Evolutionary conservation across 2,888 invertebrate genomes (phyloP), one percentile per base, ranked within the genome.

Genomic region (Xylota segnis): DNA sequence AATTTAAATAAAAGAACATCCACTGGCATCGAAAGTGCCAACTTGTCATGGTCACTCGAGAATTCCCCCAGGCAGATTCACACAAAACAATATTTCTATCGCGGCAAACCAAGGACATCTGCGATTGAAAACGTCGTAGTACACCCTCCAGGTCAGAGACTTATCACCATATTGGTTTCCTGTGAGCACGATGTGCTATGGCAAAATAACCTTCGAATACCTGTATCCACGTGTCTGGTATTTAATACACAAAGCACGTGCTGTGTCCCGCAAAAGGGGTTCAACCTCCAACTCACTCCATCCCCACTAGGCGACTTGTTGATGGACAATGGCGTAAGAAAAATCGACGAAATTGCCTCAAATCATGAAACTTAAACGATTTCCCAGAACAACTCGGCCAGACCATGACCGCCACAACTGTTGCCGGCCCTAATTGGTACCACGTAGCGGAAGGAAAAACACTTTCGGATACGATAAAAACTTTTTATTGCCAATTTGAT

Each of bases 401-500:
- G 18, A 18, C 23, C 40, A 70, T 29, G 18, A 50, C 45, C 56
- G 59, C 59, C 56, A 37, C 40, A 52, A 50, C 68, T 61, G 58
- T 76, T 78, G 63, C 37, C 16, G 27, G 54, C 43, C 56, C 56
- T 71, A 78, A 71, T 78, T 78, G 78, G 23, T 40, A 23, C 56
- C 54, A 37, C 63, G 47, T 50, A 47, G 63, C 70, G 71, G 71
- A 65, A 65, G 76, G 32, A 77, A 56, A 58, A 70, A 47, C 63
- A 71, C 45, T 56, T 56, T 56, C 71, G 56, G 70, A 71, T 50
- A 27, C 56, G 37, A 63, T 71, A 71, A 78, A 78, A 70, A 63
- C 27, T 78, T 78, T 71, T 78, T 78, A 71, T 71, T 56, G 63
- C 63, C 65, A 47, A 65, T 78, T 71, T 70, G 56, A 71, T 71